Conservation (phyloP, 2,797 vertebrate species). For the Darevskia nairensis region DNA sequence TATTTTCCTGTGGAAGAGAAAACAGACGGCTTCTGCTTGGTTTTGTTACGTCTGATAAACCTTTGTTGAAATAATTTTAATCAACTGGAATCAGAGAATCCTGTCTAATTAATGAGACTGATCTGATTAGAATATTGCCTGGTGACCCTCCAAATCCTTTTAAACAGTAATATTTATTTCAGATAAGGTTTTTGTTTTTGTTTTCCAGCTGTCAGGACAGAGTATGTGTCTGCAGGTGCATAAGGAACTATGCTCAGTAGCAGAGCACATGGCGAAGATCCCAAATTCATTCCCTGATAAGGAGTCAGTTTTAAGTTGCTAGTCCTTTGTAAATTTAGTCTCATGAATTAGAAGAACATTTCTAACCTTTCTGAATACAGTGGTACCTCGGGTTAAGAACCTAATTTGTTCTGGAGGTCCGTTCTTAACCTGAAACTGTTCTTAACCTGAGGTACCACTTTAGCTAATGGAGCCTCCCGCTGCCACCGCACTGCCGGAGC, state of each 20-base stretch:
- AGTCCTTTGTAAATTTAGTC: no score
- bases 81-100: conserved; percentile 49
- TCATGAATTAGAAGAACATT: no score
- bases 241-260: neutral
- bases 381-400: no score
- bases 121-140: conserved; percentile 52
- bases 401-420: no score
- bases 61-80: conserved; percentile 60
- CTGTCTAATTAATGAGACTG: conserved; percentile 59
- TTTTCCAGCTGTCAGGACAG: no score
- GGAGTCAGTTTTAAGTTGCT: neutral
- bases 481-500: no score
- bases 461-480: no score
- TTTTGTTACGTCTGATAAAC: conserved; percentile 59
- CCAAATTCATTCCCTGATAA: neutral
- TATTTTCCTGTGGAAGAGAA: conserved; percentile 38
- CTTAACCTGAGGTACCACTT: no score
- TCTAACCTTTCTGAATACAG: no score
- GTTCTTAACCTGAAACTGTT: no score
- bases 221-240: neutral
- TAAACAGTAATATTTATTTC: conserved; percentile 57
- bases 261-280: neutral
- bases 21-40: conserved; percentile 50
- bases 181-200: neutral
- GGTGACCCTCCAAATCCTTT: conserved; percentile 60